A percentile compares a stretch with the other conserved stretches of the same genome.
phyloP scores from a whole-genome alignment of 2,888 invertebrate species.

The Molanna angustata region DNA sequence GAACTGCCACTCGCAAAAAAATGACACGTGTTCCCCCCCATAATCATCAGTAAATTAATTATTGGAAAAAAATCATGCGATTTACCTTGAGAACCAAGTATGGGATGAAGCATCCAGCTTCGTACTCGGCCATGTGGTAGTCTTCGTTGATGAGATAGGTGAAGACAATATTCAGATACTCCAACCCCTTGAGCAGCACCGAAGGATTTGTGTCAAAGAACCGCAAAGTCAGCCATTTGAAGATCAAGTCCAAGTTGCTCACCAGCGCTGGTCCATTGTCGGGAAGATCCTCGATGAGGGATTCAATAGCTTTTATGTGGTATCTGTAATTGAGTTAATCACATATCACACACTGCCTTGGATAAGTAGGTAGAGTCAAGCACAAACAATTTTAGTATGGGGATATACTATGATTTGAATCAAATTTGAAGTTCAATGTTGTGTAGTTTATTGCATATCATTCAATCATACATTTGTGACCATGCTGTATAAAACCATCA shows the following conservation, averaged over 20 bases:
- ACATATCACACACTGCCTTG: too few species aligned
- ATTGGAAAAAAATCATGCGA: background rate
- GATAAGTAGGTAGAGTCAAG: too few species aligned
- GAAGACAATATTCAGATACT: conserved; percentile 85
- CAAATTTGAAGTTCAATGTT: too few species aligned
- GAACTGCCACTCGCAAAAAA: too few species aligned
- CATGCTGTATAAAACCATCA: too few species aligned
- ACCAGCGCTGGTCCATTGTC: conserved; percentile 78
- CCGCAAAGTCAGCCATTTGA: conserved; percentile 94
- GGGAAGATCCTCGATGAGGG: conserved; percentile 78
- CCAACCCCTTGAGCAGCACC: conserved; percentile 91
- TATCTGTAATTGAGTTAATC: conserved; percentile 73
- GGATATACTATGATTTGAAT: too few species aligned
- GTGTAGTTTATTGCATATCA: too few species aligned
- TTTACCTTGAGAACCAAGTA: conserved; percentile 87
- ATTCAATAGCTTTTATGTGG: conserved; percentile 93
- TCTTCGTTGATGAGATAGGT: conserved; percentile 73
- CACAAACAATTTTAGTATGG: too few species aligned
- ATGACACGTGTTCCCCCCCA: too few species aligned
- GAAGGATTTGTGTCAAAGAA: conserved; percentile 99
- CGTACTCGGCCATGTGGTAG: conserved; percentile 86
- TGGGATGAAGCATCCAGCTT: conserved; percentile 92
- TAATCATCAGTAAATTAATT: too few species aligned
- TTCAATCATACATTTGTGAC: too few species aligned
- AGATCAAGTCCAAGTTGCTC: conserved; percentile 88